These are phyloP conservation scores for Drosophila suboccidentalis DNA, from an alignment of 2,888 invertebrate genomes.

Conservation along the genomic window DNA sequence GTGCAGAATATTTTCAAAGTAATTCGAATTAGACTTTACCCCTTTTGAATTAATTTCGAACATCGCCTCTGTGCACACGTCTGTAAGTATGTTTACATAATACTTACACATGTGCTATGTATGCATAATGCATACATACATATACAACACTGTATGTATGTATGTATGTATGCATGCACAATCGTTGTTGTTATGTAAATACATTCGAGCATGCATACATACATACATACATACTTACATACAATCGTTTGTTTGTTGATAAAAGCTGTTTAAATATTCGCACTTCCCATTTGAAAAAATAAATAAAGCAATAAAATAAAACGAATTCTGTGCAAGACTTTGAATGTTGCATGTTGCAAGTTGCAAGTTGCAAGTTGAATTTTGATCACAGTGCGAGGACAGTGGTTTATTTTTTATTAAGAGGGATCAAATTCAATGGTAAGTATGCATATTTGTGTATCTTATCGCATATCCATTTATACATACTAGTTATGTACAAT, in stretches of 20 bases:
- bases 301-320: neutral
- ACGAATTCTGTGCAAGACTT: neutral
- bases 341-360: conserved; percentile 21
- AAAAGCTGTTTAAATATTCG: conserved; percentile 68
- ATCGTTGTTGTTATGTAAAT: conserved; percentile 38
- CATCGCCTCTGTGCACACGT: conserved; percentile 26
- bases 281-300: conserved; percentile 44
- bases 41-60: neutral
- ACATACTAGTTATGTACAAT: neutral
- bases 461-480: neutral
- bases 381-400: neutral
- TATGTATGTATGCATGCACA: conserved; percentile 10
- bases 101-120: conserved; percentile 25
- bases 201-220: conserved; percentile 23
- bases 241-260: conserved; percentile 40
- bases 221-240: conserved; percentile 15
- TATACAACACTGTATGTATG: conserved; percentile 17
- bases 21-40: neutral
- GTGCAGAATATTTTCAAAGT: too few relatives aligned
- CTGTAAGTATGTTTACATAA: conserved; percentile 31
- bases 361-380: conserved; percentile 15
- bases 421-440: neutral
- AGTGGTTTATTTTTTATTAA: neutral
- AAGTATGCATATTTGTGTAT: neutral
- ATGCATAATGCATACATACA: conserved; percentile 28